Percentiles rank a stretch among this genome's conserved stretches.
phyloP scores from a whole-genome alignment of 2,113 vertebrate genomes.

The Charina bottae region DNA sequence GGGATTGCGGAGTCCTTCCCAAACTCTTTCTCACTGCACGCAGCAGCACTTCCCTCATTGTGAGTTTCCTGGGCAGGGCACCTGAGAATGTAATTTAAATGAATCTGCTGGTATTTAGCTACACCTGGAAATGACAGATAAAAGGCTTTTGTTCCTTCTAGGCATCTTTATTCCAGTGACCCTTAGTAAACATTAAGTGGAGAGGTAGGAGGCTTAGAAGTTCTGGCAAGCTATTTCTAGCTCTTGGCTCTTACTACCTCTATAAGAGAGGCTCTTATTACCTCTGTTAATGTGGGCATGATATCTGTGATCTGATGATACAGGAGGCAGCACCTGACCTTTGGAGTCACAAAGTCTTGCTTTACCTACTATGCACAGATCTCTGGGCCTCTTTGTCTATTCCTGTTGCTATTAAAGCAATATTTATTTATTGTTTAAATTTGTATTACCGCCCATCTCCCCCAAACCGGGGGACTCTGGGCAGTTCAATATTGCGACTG shows the following conservation, averaged over 20 bases:
- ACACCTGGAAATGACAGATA: constrained; percentile 5
- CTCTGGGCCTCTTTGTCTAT: neutral
- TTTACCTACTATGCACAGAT: neutral
- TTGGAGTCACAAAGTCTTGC: neutral
- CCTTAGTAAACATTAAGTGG: neutral
- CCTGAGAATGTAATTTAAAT: neutral
- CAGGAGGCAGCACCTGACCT: neutral
- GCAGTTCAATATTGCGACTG: neutral
- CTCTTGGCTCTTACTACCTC: too few species aligned
- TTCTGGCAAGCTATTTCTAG: neutral
- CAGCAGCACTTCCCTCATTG: accelerated
- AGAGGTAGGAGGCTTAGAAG: neutral
- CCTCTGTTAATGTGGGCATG: neutral
- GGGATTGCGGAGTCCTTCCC: neutral
- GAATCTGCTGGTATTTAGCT: neutral
- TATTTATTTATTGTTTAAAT: too few species aligned
- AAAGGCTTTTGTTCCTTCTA: constrained; percentile 20
- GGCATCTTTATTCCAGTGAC: neutral
- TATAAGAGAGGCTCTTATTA: too few species aligned
- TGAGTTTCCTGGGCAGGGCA: neutral
- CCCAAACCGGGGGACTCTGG: too few species aligned
- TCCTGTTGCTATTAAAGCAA: neutral
- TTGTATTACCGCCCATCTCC: too few species aligned
- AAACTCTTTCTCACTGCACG: accelerated
- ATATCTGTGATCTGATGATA: neutral